A percentile compares a stretch with the other conserved stretches of the same genome.
Conservation (phyloP, 2,797 vertebrate species). For the Typhlichthys subterraneus region DNA sequence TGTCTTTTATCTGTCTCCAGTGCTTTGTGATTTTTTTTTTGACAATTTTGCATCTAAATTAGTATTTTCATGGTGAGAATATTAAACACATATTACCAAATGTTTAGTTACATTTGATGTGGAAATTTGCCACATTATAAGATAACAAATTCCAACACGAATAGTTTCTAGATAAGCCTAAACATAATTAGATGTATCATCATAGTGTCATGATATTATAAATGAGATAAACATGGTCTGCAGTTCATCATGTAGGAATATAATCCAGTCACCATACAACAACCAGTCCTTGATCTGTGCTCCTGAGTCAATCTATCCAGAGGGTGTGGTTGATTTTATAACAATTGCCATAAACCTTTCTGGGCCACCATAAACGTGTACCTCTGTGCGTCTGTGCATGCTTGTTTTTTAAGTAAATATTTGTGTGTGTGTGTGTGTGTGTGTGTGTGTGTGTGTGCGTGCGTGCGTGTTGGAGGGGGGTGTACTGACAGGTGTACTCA, state of each 20-base stretch:
- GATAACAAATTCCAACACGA: background rate
- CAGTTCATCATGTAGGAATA: constrained; percentile 5
- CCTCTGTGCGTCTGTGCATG: no score
- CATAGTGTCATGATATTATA: constrained; percentile 15
- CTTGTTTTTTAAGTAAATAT: no score
- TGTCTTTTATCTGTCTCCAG: no score
- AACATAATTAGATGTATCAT: constrained; percentile 14
- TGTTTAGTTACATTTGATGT: no score
- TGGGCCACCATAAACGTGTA: constrained; percentile 22
- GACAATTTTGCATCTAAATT: no score
- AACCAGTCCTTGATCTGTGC: background rate
- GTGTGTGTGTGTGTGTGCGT: background rate
- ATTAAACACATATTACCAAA: constrained; percentile 1
- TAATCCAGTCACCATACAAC: background rate
- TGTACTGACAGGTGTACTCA: constrained; percentile 2
- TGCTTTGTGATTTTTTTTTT: no score
- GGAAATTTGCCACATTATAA: no score
- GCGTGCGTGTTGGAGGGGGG: background rate
- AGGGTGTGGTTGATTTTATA: constrained; percentile 39
- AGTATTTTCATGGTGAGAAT: background rate
- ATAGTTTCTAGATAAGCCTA: background rate
- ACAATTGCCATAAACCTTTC: constrained; percentile 49
- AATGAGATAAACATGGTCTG: constrained; percentile 15
- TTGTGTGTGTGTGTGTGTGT: no score
- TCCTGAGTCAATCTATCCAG: background rate